Percentiles rank a stretch among this genome's conserved stretches.
These are phyloP conservation scores for Pedicia rivosa DNA, from an alignment of 2,888 invertebrate species.

Conservation along the genomic window DNA sequence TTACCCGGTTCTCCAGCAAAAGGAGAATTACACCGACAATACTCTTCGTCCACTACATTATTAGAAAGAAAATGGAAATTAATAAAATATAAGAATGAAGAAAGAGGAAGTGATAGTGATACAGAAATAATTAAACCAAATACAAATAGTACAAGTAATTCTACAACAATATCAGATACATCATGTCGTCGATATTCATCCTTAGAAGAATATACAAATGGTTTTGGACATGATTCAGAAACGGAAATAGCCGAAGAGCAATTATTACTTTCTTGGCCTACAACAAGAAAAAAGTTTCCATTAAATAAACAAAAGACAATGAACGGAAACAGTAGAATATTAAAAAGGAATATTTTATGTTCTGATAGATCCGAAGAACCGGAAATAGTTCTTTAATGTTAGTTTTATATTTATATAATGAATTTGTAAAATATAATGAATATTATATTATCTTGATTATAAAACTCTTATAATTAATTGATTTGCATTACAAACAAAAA, in stretches of 20 bases:
- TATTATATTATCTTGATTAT: no score
- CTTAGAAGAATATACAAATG: conserved; percentile 20
- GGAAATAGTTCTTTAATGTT: conserved; percentile 12
- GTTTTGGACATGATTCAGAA: conserved; percentile 23
- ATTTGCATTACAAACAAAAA: no score
- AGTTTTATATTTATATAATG: no score
- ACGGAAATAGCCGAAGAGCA: conserved; percentile 30
- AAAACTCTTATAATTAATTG: no score
- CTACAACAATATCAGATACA: conserved; percentile 30
- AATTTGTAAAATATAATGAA: no score
- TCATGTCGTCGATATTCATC: conserved; percentile 27
- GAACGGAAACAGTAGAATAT: conserved; percentile 8
- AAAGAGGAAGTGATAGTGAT: conserved; percentile 14
- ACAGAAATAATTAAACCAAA: conserved; percentile 14
- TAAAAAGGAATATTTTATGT: conserved; percentile 10
- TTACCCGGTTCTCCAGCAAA: conserved; percentile 22
- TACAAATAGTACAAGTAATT: conserved; percentile 33
- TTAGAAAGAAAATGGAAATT: conserved; percentile 29
- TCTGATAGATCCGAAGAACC: conserved; percentile 12
- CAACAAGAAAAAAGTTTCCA: conserved; percentile 20
- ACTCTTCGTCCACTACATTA: conserved; percentile 29
- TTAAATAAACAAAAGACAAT: conserved; percentile 9
- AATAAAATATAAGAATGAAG: conserved; percentile 15
- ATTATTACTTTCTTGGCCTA: conserved; percentile 39
- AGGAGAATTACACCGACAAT: conserved; percentile 23